Conservation (phyloP, 2,113 vertebrate species). For the Pseudorasbora parva region DNA sequence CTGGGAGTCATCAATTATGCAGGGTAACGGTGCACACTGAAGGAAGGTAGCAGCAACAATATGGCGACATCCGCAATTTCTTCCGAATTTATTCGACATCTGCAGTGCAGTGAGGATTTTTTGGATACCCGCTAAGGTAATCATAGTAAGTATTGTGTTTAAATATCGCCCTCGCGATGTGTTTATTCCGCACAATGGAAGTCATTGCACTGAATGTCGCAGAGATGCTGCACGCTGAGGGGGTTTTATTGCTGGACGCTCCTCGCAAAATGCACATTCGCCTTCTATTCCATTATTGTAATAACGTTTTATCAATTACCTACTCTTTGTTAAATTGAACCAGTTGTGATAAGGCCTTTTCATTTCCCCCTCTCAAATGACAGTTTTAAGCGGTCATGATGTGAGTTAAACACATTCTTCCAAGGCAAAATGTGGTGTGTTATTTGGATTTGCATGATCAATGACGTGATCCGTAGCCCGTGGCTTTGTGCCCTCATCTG, state of each 20-base stretch:
- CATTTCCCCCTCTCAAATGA: background rate
- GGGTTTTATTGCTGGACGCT: background rate
- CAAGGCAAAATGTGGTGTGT: background rate
- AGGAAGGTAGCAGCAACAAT: slow-evolving; percentile 81
- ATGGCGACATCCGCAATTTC: slow-evolving; percentile 91
- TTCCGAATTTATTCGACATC: slow-evolving; percentile 79
- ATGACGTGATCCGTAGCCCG: slow-evolving; percentile 13
- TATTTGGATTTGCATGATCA: slow-evolving; percentile 5
- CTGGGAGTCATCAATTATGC: slow-evolving; percentile 84
- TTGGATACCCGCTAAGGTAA: slow-evolving; percentile 76
- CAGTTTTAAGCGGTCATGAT: background rate
- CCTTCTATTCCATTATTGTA: slow-evolving; percentile 31
- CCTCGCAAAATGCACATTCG: background rate
- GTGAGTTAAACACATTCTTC: slow-evolving; percentile 7
- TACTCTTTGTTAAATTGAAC: background rate
- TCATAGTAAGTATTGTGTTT: slow-evolving; percentile 69
- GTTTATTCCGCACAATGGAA: background rate
- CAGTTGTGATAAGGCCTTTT: background rate
- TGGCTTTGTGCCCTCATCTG: background rate
- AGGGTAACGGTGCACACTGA: slow-evolving; percentile 76
- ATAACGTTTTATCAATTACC: background rate
- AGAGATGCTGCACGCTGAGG: slow-evolving; percentile 73
- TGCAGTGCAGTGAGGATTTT: slow-evolving; percentile 79
- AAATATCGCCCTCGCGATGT: background rate
- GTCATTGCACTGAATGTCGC: slow-evolving; percentile 75